These are phyloP conservation scores for Charanyca ferruginea DNA, from an alignment of 2,888 invertebrate genomes.

Conservation along the genomic window DNA sequence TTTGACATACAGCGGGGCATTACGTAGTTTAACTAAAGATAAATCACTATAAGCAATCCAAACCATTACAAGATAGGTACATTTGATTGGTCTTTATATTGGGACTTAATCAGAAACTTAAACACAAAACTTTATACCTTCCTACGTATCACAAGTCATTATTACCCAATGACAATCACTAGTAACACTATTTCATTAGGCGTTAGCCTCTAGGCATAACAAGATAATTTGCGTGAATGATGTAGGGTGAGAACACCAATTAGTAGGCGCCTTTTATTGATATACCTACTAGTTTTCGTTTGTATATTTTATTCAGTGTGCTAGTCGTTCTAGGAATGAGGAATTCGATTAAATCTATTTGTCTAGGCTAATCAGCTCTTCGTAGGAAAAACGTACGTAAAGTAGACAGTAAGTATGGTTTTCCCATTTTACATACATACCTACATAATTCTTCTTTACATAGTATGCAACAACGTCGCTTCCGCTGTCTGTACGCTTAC, in stretches of 20 bases:
- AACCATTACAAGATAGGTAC: slow-evolving; percentile 1
- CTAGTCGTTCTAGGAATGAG: not conserved
- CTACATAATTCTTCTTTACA: no score
- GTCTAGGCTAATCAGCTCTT: not conserved
- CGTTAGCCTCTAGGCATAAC: slow-evolving; percentile 42
- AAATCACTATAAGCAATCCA: slow-evolving; percentile 2
- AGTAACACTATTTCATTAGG: slow-evolving; percentile 57
- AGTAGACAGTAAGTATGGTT: not conserved
- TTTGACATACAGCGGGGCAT: not conserved
- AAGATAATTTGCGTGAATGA: slow-evolving; percentile 43
- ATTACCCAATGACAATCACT: slow-evolving; percentile 38
- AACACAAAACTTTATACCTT: not conserved
- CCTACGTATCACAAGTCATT: slow-evolving; percentile 15
- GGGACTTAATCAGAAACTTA: not conserved
- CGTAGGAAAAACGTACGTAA: not conserved
- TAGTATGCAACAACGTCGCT: no score
- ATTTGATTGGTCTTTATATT: not conserved
- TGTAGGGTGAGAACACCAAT: slow-evolving; percentile 13
- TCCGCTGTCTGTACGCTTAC: no score
- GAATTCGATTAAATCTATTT: not conserved
- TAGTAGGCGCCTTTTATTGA: slow-evolving; percentile 1
- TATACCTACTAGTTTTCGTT: slow-evolving; percentile 10
- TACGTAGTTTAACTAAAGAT: not conserved
- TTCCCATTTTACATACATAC: not conserved
- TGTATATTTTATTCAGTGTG: not conserved